Evolutionary conservation across 1,140 invertebrate species (phyloP).

Genomic region (Drosophila nigrodunni): DNA sequence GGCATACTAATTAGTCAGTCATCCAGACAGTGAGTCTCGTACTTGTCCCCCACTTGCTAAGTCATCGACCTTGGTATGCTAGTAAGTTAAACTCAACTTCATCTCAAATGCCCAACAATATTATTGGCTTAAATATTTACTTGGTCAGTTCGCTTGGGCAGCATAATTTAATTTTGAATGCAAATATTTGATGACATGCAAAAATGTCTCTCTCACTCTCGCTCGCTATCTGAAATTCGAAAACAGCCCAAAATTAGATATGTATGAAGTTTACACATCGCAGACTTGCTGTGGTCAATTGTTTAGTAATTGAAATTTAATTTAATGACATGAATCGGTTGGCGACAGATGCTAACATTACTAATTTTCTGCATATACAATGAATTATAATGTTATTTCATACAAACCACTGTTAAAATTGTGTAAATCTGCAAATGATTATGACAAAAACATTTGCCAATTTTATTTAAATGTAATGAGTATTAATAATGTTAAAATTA

Average conservation of each 20-base stretch:
- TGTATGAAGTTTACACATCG: constrained; percentile 13
- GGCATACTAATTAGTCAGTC: constrained; percentile 69
- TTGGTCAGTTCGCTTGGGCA: constrained; percentile 12
- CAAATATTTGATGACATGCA: constrained; percentile 63
- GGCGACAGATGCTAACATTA: constrained; percentile 22
- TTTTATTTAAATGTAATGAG: constrained; percentile 2
- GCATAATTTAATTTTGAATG: constrained; percentile 58
- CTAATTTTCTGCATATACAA: constrained; percentile 33
- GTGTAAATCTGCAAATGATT: constrained; percentile 12
- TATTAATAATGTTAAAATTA: background rate
- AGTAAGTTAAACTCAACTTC: constrained; percentile 33
- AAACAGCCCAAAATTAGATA: constrained; percentile 37
- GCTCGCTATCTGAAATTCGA: background rate
- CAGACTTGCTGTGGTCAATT: constrained; percentile 29
- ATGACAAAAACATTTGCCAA: background rate
- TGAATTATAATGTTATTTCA: constrained; percentile 36
- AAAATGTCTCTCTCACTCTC: constrained; percentile 25
- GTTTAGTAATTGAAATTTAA: constrained; percentile 47
- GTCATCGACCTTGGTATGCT: constrained; percentile 53
- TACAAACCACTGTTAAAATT: constrained; percentile 21
- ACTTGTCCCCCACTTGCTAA: background rate
- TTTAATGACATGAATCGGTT: constrained; percentile 35
- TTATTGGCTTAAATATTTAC: constrained; percentile 68
- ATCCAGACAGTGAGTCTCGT: background rate
- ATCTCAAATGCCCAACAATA: constrained; percentile 47